phyloP scores from a whole-genome alignment of 2,888 invertebrate genomes.

The Diarsia brunnea region DNA sequence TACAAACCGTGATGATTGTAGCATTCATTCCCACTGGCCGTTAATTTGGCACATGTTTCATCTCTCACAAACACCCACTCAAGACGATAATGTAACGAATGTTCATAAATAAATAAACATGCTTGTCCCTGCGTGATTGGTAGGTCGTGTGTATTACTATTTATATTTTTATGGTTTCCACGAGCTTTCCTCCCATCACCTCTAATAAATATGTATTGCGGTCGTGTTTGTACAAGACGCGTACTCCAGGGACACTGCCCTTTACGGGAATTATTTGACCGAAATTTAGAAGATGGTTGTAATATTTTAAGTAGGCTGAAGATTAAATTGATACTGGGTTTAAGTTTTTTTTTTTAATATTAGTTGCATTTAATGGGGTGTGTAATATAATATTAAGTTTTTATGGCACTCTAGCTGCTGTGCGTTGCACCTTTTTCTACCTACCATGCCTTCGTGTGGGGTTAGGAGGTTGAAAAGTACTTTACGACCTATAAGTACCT shows the following conservation, averaged over 20 bases:
- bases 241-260: slow-evolving; percentile 41
- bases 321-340: slow-evolving; percentile 2
- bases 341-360: neutral
- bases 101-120: slow-evolving; percentile 43
- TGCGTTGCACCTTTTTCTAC: too few relatives aligned
- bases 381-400: too few relatives aligned
- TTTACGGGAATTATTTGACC: slow-evolving; percentile 44
- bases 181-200: slow-evolving; percentile 30
- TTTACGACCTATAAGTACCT: too few relatives aligned
- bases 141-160: slow-evolving; percentile 38
- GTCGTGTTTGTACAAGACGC: slow-evolving; percentile 45
- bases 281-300: slow-evolving; percentile 13
- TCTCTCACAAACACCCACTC: neutral
- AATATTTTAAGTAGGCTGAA: slow-evolving; percentile 26
- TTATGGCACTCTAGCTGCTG: too few relatives aligned
- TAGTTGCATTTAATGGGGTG: neutral
- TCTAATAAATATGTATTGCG: slow-evolving; percentile 60
- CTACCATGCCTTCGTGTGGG: too few relatives aligned
- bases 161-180: slow-evolving; percentile 51
- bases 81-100: slow-evolving; percentile 15
- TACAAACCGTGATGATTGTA: neutral
- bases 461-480: too few relatives aligned
- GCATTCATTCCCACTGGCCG: neutral
- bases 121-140: slow-evolving; percentile 38
- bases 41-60: slow-evolving; percentile 20